Evolutionary conservation across 2,113 vertebrate species (phyloP).

Genomic region (Brachyistius frenatus): DNA sequence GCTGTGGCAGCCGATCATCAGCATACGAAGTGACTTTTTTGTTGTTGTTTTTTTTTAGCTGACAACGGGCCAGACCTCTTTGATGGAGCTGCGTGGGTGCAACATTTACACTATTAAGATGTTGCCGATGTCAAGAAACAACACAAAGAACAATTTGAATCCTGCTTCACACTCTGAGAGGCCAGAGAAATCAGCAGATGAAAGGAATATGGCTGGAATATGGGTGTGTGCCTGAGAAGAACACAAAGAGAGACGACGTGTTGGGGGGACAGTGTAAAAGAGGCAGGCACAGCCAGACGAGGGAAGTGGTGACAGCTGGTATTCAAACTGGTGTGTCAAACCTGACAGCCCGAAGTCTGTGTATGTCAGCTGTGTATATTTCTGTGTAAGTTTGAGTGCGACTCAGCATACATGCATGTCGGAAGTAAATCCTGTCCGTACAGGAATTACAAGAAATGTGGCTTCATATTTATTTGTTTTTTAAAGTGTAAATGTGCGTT

Average conservation of each 20-base stretch:
- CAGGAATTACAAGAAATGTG: background rate
- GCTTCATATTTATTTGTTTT: background rate
- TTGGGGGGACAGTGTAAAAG: slow-evolving; percentile 47
- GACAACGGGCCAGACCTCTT: slow-evolving; percentile 23
- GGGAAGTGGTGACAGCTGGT: slow-evolving; percentile 47
- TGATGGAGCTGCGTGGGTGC: slow-evolving; percentile 44
- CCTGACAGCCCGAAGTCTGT: slow-evolving; percentile 40
- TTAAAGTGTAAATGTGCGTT: background rate
- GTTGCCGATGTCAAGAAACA: slow-evolving; percentile 56
- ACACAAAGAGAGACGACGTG: slow-evolving; percentile 47
- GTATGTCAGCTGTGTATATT: background rate
- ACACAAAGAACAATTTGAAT: slow-evolving; percentile 29
- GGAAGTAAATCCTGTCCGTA: background rate
- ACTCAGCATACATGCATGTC: background rate
- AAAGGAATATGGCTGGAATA: slow-evolving; percentile 14
- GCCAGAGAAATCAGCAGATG: slow-evolving; percentile 53
- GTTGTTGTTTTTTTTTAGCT: slow-evolving; percentile 3
- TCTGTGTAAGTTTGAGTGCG: background rate
- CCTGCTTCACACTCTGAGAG: slow-evolving; percentile 35
- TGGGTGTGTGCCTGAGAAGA: slow-evolving; percentile 34
- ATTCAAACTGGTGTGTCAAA: slow-evolving; percentile 50
- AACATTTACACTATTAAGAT: slow-evolving; percentile 62
- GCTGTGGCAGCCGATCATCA: background rate
- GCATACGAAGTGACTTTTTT: background rate
- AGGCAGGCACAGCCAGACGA: slow-evolving; percentile 43